Percentiles rank a stretch among this genome's conserved stretches.
Evolutionary conservation across 2,888 invertebrate genomes (phyloP).

Genomic region (Oxyteleia sp.): DNA sequence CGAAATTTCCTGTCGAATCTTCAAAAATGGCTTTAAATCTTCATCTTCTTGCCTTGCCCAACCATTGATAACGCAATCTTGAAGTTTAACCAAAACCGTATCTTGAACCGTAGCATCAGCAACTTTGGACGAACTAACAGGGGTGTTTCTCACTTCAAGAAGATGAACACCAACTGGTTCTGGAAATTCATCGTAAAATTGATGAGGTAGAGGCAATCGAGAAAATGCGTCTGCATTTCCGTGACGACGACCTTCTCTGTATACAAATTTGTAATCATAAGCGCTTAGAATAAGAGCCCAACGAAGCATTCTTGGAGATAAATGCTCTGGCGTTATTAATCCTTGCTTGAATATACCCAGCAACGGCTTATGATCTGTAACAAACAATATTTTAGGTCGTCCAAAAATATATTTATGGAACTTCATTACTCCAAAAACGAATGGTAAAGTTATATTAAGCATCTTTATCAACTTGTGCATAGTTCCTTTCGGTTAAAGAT

Average conservation of each 20-base stretch:
- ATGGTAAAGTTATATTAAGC: slow-evolving; percentile 72
- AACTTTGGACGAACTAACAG: not conserved
- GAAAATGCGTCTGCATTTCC: slow-evolving; percentile 29
- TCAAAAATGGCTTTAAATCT: not conserved
- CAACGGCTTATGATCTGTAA: slow-evolving; percentile 84
- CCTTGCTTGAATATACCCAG: slow-evolving; percentile 42
- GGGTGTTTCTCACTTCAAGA: not conserved
- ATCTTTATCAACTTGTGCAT: slow-evolving; percentile 77
- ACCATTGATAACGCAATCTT: slow-evolving; percentile 1
- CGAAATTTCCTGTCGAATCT: not conserved
- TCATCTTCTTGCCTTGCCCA: not conserved
- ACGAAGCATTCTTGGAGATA: slow-evolving; percentile 38
- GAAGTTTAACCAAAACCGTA: not conserved
- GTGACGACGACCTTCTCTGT: slow-evolving; percentile 5
- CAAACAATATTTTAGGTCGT: slow-evolving; percentile 77
- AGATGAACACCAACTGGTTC: slow-evolving; percentile 27
- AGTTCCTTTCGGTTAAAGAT: slow-evolving; percentile 63
- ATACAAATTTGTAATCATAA: slow-evolving; percentile 28
- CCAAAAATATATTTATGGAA: slow-evolving; percentile 77
- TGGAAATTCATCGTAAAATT: not conserved
- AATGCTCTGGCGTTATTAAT: slow-evolving; percentile 27
- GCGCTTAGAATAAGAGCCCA: slow-evolving; percentile 33
- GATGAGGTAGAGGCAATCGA: slow-evolving; percentile 81
- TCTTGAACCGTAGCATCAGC: not conserved
- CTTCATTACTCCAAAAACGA: slow-evolving; percentile 74